These are phyloP conservation scores for Sebastes cheni DNA, from an alignment of 2,797 vertebrate species.

Conservation along the genomic window DNA sequence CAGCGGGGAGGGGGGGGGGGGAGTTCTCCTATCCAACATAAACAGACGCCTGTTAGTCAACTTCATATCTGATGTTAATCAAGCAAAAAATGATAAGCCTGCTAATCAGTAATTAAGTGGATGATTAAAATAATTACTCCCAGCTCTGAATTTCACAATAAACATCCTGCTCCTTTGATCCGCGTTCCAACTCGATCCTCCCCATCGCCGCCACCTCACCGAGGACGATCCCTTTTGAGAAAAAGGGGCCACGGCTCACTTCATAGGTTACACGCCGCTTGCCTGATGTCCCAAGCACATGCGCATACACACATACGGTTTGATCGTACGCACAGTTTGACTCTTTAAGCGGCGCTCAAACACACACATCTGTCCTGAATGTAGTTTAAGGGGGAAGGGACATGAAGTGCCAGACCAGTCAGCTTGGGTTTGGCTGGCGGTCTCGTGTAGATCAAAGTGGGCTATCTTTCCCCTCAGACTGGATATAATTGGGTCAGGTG, in stretches of 20 bases:
- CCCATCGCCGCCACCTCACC: background rate
- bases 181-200: constrained; percentile 8
- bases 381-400: too few species aligned
- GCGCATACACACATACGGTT: background rate
- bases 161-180: constrained; percentile 34
- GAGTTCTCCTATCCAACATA: constrained; percentile 3
- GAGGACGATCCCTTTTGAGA: constrained; percentile 4
- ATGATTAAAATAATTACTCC: constrained; percentile 56
- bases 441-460: constrained; percentile 65
- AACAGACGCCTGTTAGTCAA: constrained; percentile 40
- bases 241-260: constrained; percentile 28
- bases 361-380: constrained; percentile 37
- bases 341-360: constrained; percentile 6
- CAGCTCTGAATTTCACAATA: constrained; percentile 33
- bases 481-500: constrained; percentile 76
- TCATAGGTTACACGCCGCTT: constrained; percentile 11
- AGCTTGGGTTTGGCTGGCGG: constrained; percentile 32
- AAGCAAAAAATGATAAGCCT: constrained; percentile 37
- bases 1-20: background rate
- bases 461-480: constrained; percentile 70
- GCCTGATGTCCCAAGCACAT: constrained; percentile 14
- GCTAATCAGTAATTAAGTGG: constrained; percentile 52
- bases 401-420: constrained; percentile 34
- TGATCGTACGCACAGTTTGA: background rate
- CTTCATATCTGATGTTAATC: constrained; percentile 43